These are phyloP conservation scores for Phortica variegata DNA, from an alignment of 1,140 invertebrate genomes.

Conservation along the genomic window DNA sequence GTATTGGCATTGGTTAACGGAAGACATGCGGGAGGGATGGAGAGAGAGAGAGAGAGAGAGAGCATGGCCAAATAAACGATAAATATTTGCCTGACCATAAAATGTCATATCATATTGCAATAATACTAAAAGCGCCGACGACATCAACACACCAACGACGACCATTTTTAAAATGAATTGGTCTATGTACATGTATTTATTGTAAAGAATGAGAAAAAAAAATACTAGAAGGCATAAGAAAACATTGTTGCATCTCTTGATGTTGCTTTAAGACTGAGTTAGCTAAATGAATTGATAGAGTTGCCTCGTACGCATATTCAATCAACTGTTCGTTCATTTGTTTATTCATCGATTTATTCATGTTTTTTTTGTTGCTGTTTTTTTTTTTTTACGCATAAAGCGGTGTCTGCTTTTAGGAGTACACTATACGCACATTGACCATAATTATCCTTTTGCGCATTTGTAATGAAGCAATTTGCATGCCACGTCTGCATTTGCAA, in stretches of 20 bases:
- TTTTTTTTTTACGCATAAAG: no score
- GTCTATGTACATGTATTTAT: background rate
- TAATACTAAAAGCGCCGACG: slow-evolving; percentile 39
- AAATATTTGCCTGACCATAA: no score
- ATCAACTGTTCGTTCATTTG: no score
- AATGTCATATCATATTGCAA: slow-evolving; percentile 19
- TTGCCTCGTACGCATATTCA: background rate
- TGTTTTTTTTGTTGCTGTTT: slow-evolving; percentile 4
- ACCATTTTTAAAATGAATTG: background rate
- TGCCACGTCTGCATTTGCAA: slow-evolving; percentile 22
- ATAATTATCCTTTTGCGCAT: slow-evolving; percentile 36
- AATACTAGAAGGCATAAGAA: background rate
- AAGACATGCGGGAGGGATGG: no score
- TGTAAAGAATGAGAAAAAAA: background rate
- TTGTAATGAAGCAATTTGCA: slow-evolving; percentile 39
- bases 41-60: no score
- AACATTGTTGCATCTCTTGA: background rate
- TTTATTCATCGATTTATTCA: no score
- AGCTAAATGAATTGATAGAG: background rate
- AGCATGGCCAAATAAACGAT: no score
- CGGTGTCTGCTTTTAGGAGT: no score
- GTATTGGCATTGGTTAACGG: no score
- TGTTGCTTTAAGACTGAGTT: background rate
- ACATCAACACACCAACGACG: background rate
- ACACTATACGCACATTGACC: background rate